phyloP scores from a whole-genome alignment of 1,140 invertebrate genomes.

The Ptiloglossa arizonensis region DNA sequence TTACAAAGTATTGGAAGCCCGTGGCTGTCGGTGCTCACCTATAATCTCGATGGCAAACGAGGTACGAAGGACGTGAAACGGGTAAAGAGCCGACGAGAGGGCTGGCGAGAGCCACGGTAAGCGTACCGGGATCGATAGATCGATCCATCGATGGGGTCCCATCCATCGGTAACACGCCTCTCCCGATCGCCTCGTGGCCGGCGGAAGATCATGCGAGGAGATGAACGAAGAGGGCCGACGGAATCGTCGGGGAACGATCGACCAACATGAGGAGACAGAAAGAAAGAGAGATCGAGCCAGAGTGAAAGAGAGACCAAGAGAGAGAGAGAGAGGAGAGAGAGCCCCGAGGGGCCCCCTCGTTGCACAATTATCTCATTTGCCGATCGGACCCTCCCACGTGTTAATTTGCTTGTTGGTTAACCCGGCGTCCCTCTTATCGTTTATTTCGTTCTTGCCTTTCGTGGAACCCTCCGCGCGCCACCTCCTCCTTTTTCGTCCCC shows the following conservation, averaged over 20 bases:
- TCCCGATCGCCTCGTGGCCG: constrained; percentile 63
- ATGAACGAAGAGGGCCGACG: constrained; percentile 34
- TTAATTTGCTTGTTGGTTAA: constrained; percentile 82
- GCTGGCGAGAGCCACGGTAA: background rate
- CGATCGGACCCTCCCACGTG: constrained; percentile 71
- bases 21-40: constrained; percentile 43
- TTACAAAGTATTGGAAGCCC: constrained; percentile 52
- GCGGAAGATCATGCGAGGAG: constrained; percentile 31
- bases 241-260: constrained; percentile 40
- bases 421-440: constrained; percentile 68
- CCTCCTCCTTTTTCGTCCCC: background rate
- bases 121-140: constrained; percentile 53
- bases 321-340: constrained; percentile 19
- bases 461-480: constrained; percentile 53
- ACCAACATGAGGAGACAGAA: background rate
- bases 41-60: constrained; percentile 51
- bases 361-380: constrained; percentile 78
- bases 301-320: no score
- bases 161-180: constrained; percentile 68
- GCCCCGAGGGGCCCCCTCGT: constrained; percentile 54
- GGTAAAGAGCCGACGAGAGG: background rate
- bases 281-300: no score
- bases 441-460: constrained; percentile 68
- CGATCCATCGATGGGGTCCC: constrained; percentile 44
- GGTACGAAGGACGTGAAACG: constrained; percentile 16